These are phyloP conservation scores for Dreissena polymorpha DNA, from an alignment of 1,140 invertebrate species.

Conservation along the genomic window DNA sequence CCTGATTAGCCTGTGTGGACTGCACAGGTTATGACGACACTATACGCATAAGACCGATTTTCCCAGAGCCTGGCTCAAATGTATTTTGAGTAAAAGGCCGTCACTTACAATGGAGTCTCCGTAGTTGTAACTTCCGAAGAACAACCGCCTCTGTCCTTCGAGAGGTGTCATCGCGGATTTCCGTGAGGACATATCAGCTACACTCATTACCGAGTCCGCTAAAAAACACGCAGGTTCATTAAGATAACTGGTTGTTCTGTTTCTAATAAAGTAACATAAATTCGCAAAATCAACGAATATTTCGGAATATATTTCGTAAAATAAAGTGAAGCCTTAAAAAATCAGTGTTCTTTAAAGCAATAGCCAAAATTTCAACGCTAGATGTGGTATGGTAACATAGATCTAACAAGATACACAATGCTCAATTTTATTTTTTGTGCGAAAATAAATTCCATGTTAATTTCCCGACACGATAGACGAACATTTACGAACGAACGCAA, in stretches of 20 bases:
- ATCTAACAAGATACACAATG: too few relatives aligned
- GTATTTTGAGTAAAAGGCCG: not conserved
- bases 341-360: not conserved
- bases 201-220: constrained; percentile 15
- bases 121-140: constrained; percentile 33
- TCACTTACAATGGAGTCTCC: constrained; percentile 31
- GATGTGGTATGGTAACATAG: not conserved
- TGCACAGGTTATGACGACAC: not conserved
- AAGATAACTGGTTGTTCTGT: not conserved
- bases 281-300: too few relatives aligned
- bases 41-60: not conserved
- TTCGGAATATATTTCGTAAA: too few relatives aligned
- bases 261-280: too few relatives aligned
- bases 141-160: constrained; percentile 16
- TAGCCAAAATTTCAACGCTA: not conserved
- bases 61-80: not conserved
- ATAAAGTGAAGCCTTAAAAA: not conserved
- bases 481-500: too few relatives aligned
- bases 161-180: constrained; percentile 18
- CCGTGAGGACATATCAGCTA: constrained; percentile 14
- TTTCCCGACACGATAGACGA: too few relatives aligned
- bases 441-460: too few relatives aligned
- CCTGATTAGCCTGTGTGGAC: too few relatives aligned
- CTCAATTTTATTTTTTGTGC: too few relatives aligned
- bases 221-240: constrained; percentile 7